Evolutionary conservation across 2,888 invertebrate genomes (phyloP), one percentile per base, ranked within the genome.

Genomic region (Corbicula japonica): DNA sequence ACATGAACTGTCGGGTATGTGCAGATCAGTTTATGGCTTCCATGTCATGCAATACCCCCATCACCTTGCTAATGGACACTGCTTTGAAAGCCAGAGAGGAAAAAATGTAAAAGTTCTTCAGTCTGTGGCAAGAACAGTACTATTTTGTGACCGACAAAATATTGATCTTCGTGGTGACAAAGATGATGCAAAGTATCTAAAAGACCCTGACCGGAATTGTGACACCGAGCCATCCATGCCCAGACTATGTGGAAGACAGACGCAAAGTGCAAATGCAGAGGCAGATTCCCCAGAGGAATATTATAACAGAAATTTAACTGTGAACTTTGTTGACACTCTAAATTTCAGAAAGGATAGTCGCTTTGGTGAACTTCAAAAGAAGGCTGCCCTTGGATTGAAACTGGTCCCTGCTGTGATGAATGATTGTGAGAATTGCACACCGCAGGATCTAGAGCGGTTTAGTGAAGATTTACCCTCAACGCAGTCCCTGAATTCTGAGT

Each of bases 161-260:
- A n/a, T n/a, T n/a, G n/a, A n/a, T n/a, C n/a, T n/a, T n/a, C n/a
- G n/a, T n/a, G n/a, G n/a, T n/a, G n/a, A n/a, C 48, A 48, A 23
- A 48, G 48, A 48, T 48, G 8, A 23, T 48, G 21, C 48, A 6
- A 48, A 48, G 48, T n/a, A 23, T 18, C 48, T n/a, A 50, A 10
- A 26, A n/a, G 10, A 23, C 18, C 21, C 56, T 8, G 68, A 56
- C 2, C 56, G 44, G 4, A 18, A 30, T 12, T n/a, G 23, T 18
- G 41, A 38, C 6, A 23, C 50, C 32, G 21, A 21, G 15, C 52
- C 50, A 1, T 60, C 71, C 3, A 71, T 61, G 30, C 61, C 71
- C 10, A 71, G 50, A 44, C 60, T 61, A 8, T 61, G 61, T 71
- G 60, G 71, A 10, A 35, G 61, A 4, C 71, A 71, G 30, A 71